These are phyloP conservation scores for Cyprinus carpio DNA, from an alignment of 2,113 vertebrate species.

Conservation along the genomic window DNA sequence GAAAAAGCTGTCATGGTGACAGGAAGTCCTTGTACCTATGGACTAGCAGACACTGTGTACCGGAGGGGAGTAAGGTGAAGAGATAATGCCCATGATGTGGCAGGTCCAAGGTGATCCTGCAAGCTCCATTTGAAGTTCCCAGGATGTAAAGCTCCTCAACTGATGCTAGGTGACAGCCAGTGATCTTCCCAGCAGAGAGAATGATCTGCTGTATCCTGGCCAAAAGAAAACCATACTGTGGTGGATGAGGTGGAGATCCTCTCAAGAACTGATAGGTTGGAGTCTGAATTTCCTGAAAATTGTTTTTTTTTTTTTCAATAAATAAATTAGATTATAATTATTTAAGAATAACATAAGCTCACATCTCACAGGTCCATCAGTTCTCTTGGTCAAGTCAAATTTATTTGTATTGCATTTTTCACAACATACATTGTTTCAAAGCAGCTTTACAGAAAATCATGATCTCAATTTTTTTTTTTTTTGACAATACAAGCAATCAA, in stretches of 20 bases:
- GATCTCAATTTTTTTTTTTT: no score
- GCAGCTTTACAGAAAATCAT: no score
- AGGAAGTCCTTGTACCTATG: not conserved
- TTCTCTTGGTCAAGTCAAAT: no score
- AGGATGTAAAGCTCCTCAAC: not conserved
- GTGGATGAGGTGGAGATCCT: not conserved
- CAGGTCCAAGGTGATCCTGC: not conserved
- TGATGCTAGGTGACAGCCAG: not conserved
- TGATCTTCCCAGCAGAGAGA: not conserved
- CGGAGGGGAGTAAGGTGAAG: not conserved
- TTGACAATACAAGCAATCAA: no score
- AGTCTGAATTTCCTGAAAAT: no score
- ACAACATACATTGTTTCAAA: no score
- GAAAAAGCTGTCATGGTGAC: not conserved
- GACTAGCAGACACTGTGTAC: not conserved
- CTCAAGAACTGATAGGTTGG: not conserved
- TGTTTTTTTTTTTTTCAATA: no score
- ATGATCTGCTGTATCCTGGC: not conserved
- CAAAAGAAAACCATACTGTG: not conserved
- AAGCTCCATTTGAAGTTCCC: not conserved
- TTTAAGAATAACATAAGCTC: no score
- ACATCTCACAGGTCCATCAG: no score
- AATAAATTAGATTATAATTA: no score
- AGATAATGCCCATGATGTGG: not conserved
- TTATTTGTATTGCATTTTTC: no score